Evolutionary conservation across 2,888 invertebrate genomes (phyloP), one percentile per base, ranked within the genome.

Genomic region (Zonitis immaculata): DNA sequence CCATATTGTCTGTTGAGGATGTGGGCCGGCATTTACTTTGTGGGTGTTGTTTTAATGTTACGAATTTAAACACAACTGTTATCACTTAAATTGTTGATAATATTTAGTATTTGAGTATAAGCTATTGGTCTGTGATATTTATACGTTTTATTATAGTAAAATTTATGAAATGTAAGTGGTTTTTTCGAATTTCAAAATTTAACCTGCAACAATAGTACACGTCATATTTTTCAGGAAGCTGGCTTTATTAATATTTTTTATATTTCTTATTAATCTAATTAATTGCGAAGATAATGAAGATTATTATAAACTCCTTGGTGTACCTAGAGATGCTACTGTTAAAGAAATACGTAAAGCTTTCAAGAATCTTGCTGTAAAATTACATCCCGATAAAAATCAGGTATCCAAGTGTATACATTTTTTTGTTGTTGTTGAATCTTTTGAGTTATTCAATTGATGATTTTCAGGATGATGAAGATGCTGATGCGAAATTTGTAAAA

Each of bases 401-500:
- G 81, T 80, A 68, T n/a, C n/a, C n/a, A n/a, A n/a, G n/a, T n/a
- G n/a, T n/a, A n/a, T n/a, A n/a, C n/a, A n/a, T n/a, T n/a, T n/a
- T n/a, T n/a, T n/a, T n/a, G n/a, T n/a, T n/a, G n/a, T n/a, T n/a
- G n/a, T n/a, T n/a, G n/a, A n/a, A n/a, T n/a, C n/a, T n/a, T n/a
- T n/a, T n/a, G n/a, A n/a, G n/a, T n/a, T n/a, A n/a, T n/a, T n/a
- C n/a, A n/a, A n/a, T n/a, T n/a, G n/a, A 8, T 46, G 18, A 22
- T 62, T 69, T 76, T 28, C 68, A 91, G 91, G 85, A 87, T 71
- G 84, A 87, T 73, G 80, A 82, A 51, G 78, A 85, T 47, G 86
- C 88, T 7, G 88, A 90, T 71, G 83, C 84, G 42, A 86, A 83
- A 60, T 94, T 94, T 72, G 74, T 92, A 22, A 84, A 84, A 76